A percentile compares a stretch with the other conserved stretches of the same genome.
phyloP scores from a whole-genome alignment of 2,888 invertebrate genomes.

The Sarcophaga variegata region DNA sequence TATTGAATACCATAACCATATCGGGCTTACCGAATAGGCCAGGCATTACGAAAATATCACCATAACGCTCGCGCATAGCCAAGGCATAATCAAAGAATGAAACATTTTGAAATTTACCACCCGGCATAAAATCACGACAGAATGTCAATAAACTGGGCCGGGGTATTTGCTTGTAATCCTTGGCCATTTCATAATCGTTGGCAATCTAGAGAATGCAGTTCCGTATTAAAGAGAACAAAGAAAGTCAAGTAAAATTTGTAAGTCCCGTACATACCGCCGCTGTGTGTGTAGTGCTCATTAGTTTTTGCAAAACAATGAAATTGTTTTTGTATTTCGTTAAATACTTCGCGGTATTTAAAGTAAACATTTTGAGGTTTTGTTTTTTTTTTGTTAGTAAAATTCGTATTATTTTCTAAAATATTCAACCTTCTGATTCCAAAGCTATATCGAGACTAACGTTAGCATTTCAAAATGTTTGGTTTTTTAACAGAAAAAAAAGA shows the following conservation, averaged over 20 bases:
- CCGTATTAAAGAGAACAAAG: not conserved
- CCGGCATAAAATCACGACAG: conserved; percentile 48
- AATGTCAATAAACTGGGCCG: conserved; percentile 8
- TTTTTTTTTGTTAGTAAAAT: not conserved
- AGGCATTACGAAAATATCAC: conserved; percentile 79
- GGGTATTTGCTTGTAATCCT: conserved; percentile 46
- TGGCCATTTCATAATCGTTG: not conserved
- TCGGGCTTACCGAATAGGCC: conserved; percentile 76
- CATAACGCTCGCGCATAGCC: conserved; percentile 68
- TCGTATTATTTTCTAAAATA: not conserved
- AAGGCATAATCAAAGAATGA: conserved; percentile 42
- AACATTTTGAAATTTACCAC: conserved; percentile 43
- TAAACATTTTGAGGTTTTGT: conserved; percentile 23
- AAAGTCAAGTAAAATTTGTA: not conserved
- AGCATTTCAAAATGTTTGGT: not conserved
- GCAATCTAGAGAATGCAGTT: not conserved
- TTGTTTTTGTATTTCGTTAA: conserved; percentile 6
- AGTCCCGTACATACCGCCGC: not conserved
- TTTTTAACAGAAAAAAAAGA: not conserved
- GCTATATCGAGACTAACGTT: not conserved
- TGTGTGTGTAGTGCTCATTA: not conserved
- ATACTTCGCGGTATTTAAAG: not conserved
- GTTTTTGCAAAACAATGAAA: not conserved
- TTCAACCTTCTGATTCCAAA: not conserved
- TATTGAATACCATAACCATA: conserved; percentile 82